Evolutionary conservation across 2,888 invertebrate genomes (phyloP).

Genomic region (Vesta saturnalis): DNA sequence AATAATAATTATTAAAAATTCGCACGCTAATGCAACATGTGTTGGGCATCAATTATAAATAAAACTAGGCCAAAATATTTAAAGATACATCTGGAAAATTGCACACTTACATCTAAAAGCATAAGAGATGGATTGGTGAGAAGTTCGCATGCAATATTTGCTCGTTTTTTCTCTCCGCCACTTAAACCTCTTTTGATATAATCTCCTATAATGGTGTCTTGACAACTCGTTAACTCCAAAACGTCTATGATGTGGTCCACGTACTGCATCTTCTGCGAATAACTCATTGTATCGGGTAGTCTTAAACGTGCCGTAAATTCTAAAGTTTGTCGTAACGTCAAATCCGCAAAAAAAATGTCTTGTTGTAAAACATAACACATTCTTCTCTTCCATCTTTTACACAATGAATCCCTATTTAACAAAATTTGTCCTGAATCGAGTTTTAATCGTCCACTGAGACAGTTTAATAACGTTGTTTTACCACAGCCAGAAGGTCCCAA

Average conservation of each 20-base stretch:
- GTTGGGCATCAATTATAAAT: slow-evolving; percentile 15
- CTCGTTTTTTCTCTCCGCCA: slow-evolving; percentile 85
- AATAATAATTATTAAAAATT: slow-evolving; percentile 39
- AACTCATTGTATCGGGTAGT: slow-evolving; percentile 77
- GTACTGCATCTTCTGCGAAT: slow-evolving; percentile 77
- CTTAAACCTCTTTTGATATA: slow-evolving; percentile 79
- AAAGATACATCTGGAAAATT: slow-evolving; percentile 13
- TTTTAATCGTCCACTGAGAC: slow-evolving; percentile 76
- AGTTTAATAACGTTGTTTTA: slow-evolving; percentile 82
- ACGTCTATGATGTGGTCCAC: slow-evolving; percentile 82
- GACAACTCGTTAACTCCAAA: slow-evolving; percentile 77
- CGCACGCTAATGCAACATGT: slow-evolving; percentile 5
- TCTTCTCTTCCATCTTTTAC: slow-evolving; percentile 70
- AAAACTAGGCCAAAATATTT: slow-evolving; percentile 11
- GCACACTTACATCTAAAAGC: slow-evolving; percentile 76
- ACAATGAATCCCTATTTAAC: slow-evolving; percentile 57
- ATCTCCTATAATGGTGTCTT: slow-evolving; percentile 82
- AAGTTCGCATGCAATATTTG: slow-evolving; percentile 84
- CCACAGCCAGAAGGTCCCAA: slow-evolving; percentile 85
- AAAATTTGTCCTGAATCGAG: slow-evolving; percentile 70
- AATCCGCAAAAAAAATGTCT: slow-evolving; percentile 82
- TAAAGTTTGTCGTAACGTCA: slow-evolving; percentile 80
- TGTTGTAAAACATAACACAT: slow-evolving; percentile 86
- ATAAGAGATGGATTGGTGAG: slow-evolving; percentile 82
- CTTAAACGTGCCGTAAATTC: slow-evolving; percentile 69